Percentiles rank a stretch among this genome's conserved stretches.
These are phyloP conservation scores for Ardeotis arabs DNA, from an alignment of 2,113 vertebrate genomes.

Conservation along the genomic window DNA sequence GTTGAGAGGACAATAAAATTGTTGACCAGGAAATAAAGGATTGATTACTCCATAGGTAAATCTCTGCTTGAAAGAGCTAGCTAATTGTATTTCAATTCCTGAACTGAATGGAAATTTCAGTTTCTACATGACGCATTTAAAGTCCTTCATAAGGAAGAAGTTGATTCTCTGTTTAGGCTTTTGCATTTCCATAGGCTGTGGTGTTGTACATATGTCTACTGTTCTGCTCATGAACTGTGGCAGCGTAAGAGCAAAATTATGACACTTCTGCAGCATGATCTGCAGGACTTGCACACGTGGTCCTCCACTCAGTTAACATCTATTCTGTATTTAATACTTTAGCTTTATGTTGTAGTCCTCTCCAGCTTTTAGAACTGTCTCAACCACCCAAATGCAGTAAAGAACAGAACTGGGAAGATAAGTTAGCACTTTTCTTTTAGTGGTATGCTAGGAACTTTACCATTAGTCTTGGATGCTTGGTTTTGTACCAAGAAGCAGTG, in stretches of 20 bases:
- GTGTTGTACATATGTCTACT: neutral
- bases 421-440: neutral
- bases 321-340: neutral
- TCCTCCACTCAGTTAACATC: neutral
- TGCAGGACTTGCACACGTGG: accelerated
- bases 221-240: neutral
- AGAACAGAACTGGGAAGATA: neutral
- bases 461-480: neutral
- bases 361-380: neutral
- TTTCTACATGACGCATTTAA: neutral
- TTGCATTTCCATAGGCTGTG: neutral
- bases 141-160: neutral
- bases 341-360: neutral
- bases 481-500: neutral
- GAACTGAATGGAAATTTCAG: neutral
- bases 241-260: neutral
- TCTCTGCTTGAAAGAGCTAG: neutral
- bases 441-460: neutral
- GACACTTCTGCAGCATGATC: neutral
- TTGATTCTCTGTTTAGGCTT: neutral
- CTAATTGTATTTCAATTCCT: neutral
- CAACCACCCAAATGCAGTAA: neutral
- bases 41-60: neutral
- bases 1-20: neutral
- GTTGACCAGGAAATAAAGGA: neutral